Evolutionary conservation across 2,797 vertebrate genomes (phyloP).

Genomic region (Poeciliopsis presidionis): DNA sequence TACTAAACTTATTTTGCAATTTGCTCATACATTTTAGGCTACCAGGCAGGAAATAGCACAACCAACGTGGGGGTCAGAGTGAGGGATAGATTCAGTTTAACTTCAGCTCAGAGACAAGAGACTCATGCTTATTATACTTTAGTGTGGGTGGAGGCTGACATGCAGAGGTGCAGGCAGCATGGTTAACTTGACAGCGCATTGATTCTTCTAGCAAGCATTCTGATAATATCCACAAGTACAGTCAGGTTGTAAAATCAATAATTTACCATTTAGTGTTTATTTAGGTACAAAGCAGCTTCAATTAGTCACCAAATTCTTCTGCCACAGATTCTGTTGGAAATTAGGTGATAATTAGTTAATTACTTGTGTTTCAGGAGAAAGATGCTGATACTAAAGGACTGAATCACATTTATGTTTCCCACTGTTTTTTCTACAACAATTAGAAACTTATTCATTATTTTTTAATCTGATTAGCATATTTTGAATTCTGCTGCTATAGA

Average conservation of each 20-base stretch:
- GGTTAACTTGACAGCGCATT: too few species aligned
- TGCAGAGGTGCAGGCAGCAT: neutral
- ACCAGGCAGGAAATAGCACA: neutral
- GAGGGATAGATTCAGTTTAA: neutral
- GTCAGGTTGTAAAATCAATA: neutral
- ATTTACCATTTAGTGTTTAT: neutral
- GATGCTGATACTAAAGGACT: neutral
- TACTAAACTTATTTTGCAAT: neutral
- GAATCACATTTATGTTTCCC: neutral
- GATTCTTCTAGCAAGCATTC: neutral
- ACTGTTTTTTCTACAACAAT: neutral
- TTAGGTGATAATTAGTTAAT: neutral
- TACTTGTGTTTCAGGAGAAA: neutral
- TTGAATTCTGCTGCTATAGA: neutral
- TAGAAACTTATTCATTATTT: neutral
- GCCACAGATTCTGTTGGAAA: neutral
- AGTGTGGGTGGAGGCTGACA: neutral
- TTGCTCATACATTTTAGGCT: conserved; percentile 19
- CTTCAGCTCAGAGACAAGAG: neutral
- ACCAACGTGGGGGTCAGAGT: neutral
- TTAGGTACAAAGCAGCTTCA: neutral
- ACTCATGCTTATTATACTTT: neutral
- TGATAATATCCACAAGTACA: neutral
- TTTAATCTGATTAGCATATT: neutral
- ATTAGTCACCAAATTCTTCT: neutral